Percentiles rank a stretch among this genome's conserved stretches.
Evolutionary conservation across 2,888 invertebrate species (phyloP).

Genomic region (Agrenia bidenticulata): DNA sequence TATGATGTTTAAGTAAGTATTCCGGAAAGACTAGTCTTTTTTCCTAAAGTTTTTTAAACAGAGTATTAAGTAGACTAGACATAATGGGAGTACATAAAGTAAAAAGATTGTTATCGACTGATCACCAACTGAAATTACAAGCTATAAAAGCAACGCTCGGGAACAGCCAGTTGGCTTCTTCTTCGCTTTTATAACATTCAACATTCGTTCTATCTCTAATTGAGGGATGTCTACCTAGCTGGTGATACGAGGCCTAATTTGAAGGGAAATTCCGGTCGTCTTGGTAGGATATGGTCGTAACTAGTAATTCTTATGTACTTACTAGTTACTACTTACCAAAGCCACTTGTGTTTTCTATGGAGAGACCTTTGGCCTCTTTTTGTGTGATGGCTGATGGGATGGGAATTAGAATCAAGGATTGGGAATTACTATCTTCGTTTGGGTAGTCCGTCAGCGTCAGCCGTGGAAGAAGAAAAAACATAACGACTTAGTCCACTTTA

Average conservation of each 20-base stretch:
- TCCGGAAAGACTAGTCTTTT: no score
- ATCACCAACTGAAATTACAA: slow-evolving; percentile 48
- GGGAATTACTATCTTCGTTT: no score
- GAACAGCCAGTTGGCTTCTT: slow-evolving; percentile 37
- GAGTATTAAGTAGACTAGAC: slow-evolving; percentile 3
- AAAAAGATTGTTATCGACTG: slow-evolving; percentile 42
- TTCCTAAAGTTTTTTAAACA: no score
- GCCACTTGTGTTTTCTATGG: neutral
- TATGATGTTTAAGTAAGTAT: no score
- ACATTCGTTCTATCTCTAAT: slow-evolving; percentile 27
- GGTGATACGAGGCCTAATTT: slow-evolving; percentile 41
- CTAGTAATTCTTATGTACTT: neutral
- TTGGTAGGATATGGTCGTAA: neutral
- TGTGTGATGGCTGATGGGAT: no score
- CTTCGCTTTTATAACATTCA: slow-evolving; percentile 35
- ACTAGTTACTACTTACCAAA: neutral
- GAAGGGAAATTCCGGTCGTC: slow-evolving; percentile 43
- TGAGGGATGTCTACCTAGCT: slow-evolving; percentile 39
- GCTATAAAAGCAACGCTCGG: slow-evolving; percentile 37
- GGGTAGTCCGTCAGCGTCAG: no score
- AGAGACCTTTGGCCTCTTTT: neutral
- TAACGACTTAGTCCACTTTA: no score
- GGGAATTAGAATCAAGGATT: no score
- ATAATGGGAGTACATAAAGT: slow-evolving; percentile 21
- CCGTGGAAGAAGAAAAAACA: no score